Percentiles rank a stretch among this genome's conserved stretches.
phyloP scores from a whole-genome alignment of 2,113 vertebrate genomes.

The Microcebus jonahi region DNA sequence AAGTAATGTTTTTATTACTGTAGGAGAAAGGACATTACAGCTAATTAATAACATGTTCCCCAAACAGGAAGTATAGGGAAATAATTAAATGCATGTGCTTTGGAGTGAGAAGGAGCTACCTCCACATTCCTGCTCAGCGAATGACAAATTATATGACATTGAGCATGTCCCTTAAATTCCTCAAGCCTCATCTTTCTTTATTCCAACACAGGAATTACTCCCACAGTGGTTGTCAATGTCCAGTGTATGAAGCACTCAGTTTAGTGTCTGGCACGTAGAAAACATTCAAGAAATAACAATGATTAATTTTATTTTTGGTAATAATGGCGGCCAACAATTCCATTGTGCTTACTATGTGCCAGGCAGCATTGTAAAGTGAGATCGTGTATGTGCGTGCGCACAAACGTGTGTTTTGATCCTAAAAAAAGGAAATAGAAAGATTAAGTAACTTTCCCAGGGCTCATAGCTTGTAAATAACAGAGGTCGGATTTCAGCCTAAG shows the following conservation, averaged over 20 bases:
- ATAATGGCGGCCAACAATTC: not conserved
- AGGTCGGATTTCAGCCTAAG: not conserved
- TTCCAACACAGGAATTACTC: not conserved
- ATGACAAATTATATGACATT: accelerated
- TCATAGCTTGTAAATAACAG: not conserved
- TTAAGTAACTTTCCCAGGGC: not conserved
- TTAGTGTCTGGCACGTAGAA: not conserved
- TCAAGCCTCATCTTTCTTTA: not conserved
- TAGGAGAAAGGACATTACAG: not conserved
- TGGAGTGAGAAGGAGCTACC: not conserved
- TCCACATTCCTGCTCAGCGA: not conserved
- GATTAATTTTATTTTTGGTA: not conserved
- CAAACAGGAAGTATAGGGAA: not conserved
- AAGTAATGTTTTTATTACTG: not conserved
- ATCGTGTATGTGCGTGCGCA: accelerated
- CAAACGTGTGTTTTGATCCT: no score
- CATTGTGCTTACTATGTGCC: not conserved
- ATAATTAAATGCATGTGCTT: not conserved
- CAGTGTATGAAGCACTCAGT: accelerated
- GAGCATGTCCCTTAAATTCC: not conserved
- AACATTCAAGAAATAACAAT: not conserved
- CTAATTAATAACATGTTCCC: not conserved
- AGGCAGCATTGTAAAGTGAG: no score
- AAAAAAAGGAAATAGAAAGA: not conserved
- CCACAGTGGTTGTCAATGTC: accelerated